Evolutionary conservation across 2,113 vertebrate species (phyloP).

Genomic region (Tachysurus vachellii): DNA sequence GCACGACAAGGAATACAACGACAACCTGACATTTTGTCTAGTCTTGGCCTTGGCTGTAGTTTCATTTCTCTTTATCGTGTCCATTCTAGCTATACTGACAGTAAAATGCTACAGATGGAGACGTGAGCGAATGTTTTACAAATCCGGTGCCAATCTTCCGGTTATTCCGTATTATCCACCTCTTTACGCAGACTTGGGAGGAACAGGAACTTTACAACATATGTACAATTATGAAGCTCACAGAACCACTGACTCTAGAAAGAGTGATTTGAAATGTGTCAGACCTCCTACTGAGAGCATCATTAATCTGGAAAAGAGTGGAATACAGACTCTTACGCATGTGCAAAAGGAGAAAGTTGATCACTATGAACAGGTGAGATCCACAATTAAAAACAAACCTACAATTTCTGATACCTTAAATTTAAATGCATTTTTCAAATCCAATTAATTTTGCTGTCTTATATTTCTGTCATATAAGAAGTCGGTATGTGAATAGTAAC

Average conservation of each 20-base stretch:
- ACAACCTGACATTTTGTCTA: conserved; percentile 34
- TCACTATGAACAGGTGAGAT: conserved; percentile 37
- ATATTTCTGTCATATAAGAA: background rate
- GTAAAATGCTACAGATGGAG: no score
- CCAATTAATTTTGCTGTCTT: background rate
- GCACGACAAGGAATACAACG: background rate
- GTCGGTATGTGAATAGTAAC: background rate
- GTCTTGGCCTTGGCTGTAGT: conserved; percentile 63
- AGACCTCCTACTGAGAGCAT: conserved; percentile 46
- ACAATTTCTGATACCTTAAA: background rate
- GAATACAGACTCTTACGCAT: conserved; percentile 35
- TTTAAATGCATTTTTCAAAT: background rate
- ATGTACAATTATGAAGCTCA: conserved; percentile 56
- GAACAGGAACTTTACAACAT: conserved; percentile 59
- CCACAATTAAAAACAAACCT: background rate
- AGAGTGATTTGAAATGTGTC: conserved; percentile 41
- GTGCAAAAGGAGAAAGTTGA: background rate
- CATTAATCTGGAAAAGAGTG: conserved; percentile 44
- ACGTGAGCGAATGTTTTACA: conserved; percentile 51
- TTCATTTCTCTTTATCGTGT: conserved; percentile 69
- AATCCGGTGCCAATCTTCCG: conserved; percentile 71
- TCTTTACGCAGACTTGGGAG: conserved; percentile 70
- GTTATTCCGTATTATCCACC: conserved; percentile 77
- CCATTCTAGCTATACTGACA: background rate
- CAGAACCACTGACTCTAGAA: conserved; percentile 53